Base-by-base conservation (phyloP, 1,140 invertebrate species). In the Drosophila simulans region DNA sequence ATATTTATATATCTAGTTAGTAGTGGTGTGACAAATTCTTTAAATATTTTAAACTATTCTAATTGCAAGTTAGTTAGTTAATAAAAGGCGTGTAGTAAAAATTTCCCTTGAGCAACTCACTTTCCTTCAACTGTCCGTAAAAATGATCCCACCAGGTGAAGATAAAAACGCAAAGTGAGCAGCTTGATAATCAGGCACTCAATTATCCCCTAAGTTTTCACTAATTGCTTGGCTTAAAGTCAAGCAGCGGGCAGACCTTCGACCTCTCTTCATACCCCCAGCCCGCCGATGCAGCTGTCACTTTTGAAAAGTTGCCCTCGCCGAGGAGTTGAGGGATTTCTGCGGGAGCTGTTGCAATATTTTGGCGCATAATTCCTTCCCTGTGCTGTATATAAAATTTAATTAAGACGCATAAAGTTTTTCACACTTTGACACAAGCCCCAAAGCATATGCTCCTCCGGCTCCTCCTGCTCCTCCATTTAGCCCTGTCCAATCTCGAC, bases 351-450 rank as follows among this genome's bases (percentile, higher is more conserved):
- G 68, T 73, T 62, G 70, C 66, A 73, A 51, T 73, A 72, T 73
- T 75, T 75, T 74, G 58, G 70, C 39, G 72, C 70, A 74, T 75
- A 74, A 74, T 75, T 84, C 77, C 64, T 69, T 52, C 43, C 66
- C 52, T 57, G 64, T 27, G 73, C 73, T 80, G 72, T 81, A 63
- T 75, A 86, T 86, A 86, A 86, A 86, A 86, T 86, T 88, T 88
- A 88, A 88, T 88, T 88, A 88, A 88, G 84, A 88, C 84, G 79
- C 79, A 79, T 77, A 88, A 88, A 88, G 79, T 88, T 88, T 86
- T 89, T 88, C 82, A 86, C 82, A 86, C 82, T 86, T 86, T 86
- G 82, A 86, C 83, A 88, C 65, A 86, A 76, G 76, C 83, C 79
- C 79, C 70, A 77, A 63, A 86, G 82, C 81, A 85, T 86, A 81